Base-by-base conservation (phyloP, 2,113 vertebrate genomes). In the Oryctolagus cuniculus region DNA sequence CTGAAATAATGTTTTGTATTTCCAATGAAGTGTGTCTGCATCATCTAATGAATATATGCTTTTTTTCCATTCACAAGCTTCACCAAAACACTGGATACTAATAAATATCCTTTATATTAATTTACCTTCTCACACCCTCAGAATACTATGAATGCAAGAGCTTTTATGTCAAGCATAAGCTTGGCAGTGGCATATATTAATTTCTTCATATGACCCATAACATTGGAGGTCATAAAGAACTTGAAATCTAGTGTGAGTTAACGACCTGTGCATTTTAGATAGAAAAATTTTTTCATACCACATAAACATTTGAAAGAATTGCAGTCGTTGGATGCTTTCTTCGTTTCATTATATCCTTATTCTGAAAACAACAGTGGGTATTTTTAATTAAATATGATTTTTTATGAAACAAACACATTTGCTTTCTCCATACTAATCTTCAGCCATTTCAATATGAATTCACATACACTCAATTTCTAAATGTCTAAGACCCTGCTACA, bases 301-400 rank as follows among this genome's bases (percentile, higher is more conserved):
- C 9, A 81, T 70, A 86, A 86, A 81, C 66, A 89, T 87, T 90
- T 88, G 10, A 92, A 83, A 91, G 13, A 89, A 70, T 66, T 92
- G 36, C 3, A 89, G 69, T 88, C 95, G 90, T 77, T 89, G 19
- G 10, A n/a, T 51, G 17, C 34, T 83, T 66, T 51, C 10, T 88
- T 93, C 19, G 73, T 51, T 85, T 89, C n/a, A 63, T 83, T 74
- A 44, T 80, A 38, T 75, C 27, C 12, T 29, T 69, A 82, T 82
- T 73, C n/a, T 85, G n/a, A 36, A 69, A 88, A 78, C 77, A 78
- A 24, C 12, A 5, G 15, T 36, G 29, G 3, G 24, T 49, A 36
- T 69, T 81, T 92, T 84, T 55, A 17, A 79, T 79, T 87, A 81
- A 84, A 89, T 79, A 75, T 82, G 36, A 74, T 4, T 27, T 38